phyloP scores from a whole-genome alignment of 2,888 invertebrate species.

The Drosophila longiperda region DNA sequence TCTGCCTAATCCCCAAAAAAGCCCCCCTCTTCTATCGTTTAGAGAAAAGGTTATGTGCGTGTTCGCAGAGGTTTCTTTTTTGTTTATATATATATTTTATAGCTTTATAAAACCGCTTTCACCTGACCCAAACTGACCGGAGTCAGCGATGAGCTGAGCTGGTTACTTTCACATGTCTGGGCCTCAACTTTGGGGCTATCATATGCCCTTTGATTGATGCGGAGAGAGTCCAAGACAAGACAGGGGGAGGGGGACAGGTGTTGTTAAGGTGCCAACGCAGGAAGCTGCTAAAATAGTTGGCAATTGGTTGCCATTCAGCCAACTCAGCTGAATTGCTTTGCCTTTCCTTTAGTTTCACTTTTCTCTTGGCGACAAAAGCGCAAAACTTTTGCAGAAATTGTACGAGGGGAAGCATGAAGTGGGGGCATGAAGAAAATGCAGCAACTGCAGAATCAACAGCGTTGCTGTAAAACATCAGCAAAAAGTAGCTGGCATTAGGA shows the following conservation, averaged over 20 bases:
- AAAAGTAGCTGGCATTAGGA: constrained; percentile 54
- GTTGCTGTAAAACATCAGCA: constrained; percentile 59
- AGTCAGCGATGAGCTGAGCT: constrained; percentile 54
- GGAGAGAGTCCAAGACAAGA: neutral
- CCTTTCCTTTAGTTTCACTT: constrained; percentile 38
- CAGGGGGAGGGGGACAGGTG: neutral
- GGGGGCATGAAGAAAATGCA: constrained; percentile 28
- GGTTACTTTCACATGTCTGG: constrained; percentile 45
- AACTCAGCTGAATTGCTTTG: constrained; percentile 60
- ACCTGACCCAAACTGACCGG: constrained; percentile 55
- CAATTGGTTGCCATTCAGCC: constrained; percentile 65
- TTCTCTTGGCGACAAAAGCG: constrained; percentile 48
- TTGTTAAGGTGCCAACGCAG: constrained; percentile 1
- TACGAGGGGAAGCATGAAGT: constrained; percentile 2
- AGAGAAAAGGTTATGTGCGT: constrained; percentile 58
- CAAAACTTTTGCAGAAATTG: constrained; percentile 48
- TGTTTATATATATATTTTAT: constrained; percentile 66
- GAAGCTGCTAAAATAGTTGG: constrained; percentile 58
- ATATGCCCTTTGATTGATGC: constrained; percentile 71
- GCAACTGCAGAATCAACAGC: constrained; percentile 67
- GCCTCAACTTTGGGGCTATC: constrained; percentile 53
- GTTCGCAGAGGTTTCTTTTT: constrained; percentile 17
- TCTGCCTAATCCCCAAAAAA: constrained; percentile 7
- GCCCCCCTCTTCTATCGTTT: constrained; percentile 33
- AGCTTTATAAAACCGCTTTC: constrained; percentile 71